Base-by-base conservation (phyloP, 2,113 vertebrate species). In the Prunella fulvescens region DNA sequence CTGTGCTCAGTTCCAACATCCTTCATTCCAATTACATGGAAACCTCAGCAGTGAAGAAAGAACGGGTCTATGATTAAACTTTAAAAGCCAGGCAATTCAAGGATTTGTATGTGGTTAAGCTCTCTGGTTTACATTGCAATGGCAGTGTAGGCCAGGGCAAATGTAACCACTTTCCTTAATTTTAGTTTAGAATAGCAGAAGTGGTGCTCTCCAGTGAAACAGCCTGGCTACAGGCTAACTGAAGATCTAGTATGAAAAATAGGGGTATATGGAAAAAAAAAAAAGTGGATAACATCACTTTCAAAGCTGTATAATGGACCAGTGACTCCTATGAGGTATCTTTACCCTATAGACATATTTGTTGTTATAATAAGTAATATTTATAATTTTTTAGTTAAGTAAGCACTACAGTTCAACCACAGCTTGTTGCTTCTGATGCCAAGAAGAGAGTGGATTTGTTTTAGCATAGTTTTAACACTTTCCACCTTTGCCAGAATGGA, bases 31-130 rank as follows among this genome's bases (percentile, higher is more conserved):
- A 72, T 48, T 72, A 73, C 39, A 72, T 29, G 54, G 81, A 95
- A 95, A 94, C 89, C 71, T 93, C 90, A 80, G 82, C 47, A 79
- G 28, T 56, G 56, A 82, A 77, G 70, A 56, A 95, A 90, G 57
- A 94, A 90, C 86, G 42, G 26, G 66, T 37, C 82, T 94, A 65
- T 89, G 93, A 97, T 92, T 67, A 70, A 90, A 89, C 57, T 92
- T 96, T 84, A 79, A 94, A 97, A 97, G 88, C 91, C 86, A 93
- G 95, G 96, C 90, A 96, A 93, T 97, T 95, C 96, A 73, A 96
- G 94, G 93, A 80, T 81, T 94, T 42, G 29, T 72, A 51, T 96
- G 90, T 84, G 94, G 96, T 96, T 94, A 91, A 95, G 78, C 65
- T 84, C 60, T 91, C 79, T 92, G 93, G 91, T 96, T 96, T 90